phyloP scores from a whole-genome alignment of 2,113 vertebrate genomes.

The Recurvirostra avosetta region DNA sequence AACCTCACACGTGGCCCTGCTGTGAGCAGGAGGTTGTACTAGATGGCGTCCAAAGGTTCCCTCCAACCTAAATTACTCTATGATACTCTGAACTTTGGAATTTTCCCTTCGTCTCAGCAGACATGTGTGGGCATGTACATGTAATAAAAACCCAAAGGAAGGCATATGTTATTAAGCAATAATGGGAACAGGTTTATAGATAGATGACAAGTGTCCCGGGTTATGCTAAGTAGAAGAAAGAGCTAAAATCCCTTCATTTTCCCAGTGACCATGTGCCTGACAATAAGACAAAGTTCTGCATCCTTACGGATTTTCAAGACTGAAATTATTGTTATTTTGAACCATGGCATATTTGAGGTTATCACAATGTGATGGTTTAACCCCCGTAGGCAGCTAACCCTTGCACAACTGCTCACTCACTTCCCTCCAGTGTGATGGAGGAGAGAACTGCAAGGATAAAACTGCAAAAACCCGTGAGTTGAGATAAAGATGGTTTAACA shows the following conservation, averaged over 20 bases:
- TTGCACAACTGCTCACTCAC: not conserved
- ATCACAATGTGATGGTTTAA: not conserved
- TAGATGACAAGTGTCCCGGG: not conserved
- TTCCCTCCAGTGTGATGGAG: not conserved
- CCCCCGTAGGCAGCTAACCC: not conserved
- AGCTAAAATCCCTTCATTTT: not conserved
- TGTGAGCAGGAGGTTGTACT: not conserved
- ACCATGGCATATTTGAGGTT: not conserved
- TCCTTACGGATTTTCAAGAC: not conserved
- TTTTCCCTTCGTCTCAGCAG: not conserved
- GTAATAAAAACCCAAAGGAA: not conserved
- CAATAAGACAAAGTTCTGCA: not conserved
- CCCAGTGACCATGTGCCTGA: not conserved
- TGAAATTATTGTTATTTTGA: not conserved
- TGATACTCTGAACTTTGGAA: not conserved
- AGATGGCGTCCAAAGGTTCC: not conserved
- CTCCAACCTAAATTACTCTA: not conserved
- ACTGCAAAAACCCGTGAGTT: not conserved
- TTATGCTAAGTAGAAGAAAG: not conserved
- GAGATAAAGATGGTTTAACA: not conserved
- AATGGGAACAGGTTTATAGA: not conserved
- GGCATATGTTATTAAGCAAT: not conserved
- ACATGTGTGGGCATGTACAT: not conserved
- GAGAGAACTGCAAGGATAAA: not conserved
- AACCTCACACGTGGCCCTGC: not conserved